Base-by-base conservation (phyloP, 2,113 vertebrate genomes). In the Gadus macrocephalus region DNA sequence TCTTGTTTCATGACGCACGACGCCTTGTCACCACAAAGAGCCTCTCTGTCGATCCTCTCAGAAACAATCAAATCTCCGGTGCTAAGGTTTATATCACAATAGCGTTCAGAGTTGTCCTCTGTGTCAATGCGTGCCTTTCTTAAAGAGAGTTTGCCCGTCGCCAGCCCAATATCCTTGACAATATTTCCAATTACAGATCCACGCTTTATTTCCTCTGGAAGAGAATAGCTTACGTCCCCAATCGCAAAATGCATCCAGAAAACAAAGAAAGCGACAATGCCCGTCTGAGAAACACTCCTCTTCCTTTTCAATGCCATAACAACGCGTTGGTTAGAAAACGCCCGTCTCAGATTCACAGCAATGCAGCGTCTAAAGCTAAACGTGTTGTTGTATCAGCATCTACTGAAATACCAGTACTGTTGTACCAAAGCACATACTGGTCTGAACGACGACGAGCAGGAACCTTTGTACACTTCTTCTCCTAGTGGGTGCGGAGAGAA, bases 101-200 rank as follows among this genome's bases (percentile, higher is more conserved):
- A 82, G 74, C 85, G 86, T 17, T 70, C 73, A 0, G 68, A 93
- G 73, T 16, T 86, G 65, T 83, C 90, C 28, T 83, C 83, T 68
- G 86, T 81, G 71, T 92, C 86, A 69, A 94, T 77, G 67, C 93
- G 92, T 22, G 92, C 86, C 1, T 91, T 93, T 69, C 89, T 88
- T 59, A 66, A 69, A n/a, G n/a, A 35, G 25, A 92, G 81, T 58
- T 87, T 78, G 1, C 42, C 64, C 60, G 78, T 70, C 63, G 82
- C 27, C 53, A 91, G 58, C 93, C 91, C 91, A 28, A 96, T 79
- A 84, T 93, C 93, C 72, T 93, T 90, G 9, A 91, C 87, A 19
- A 92, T 71, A 70, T 91, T 91, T 59, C 90, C 93, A 60, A 95
- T 86, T 56, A 91, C 74, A 64, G 88, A 73, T 38, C 90, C 90